These are phyloP conservation scores for Porphyrio hochstetteri DNA, from an alignment of 2,113 vertebrate species.

Conservation along the genomic window DNA sequence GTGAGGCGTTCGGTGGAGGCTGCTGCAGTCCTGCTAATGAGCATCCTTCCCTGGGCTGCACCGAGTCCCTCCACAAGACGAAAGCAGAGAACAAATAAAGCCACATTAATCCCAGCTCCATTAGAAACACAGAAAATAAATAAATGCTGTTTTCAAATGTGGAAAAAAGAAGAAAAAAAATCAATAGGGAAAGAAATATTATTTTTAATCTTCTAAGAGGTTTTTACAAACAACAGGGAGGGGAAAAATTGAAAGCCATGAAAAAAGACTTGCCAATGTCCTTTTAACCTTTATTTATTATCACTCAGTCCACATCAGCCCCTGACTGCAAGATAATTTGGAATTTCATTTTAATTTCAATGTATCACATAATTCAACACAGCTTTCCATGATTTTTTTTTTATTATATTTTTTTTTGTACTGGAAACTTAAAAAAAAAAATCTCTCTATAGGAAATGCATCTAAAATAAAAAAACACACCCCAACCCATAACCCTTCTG, in stretches of 20 bases:
- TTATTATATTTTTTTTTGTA: conserved; percentile 26
- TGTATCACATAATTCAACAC: conserved; percentile 76
- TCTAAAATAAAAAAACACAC: conserved; percentile 5
- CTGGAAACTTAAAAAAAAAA: conserved; percentile 76
- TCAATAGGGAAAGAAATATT: conserved; percentile 81
- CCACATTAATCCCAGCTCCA: conserved; percentile 63
- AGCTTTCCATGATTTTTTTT: conserved; percentile 56
- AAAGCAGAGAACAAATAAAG: conserved; percentile 62
- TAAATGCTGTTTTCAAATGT: conserved; percentile 76
- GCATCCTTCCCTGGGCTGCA: not conserved
- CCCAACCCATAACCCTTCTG: conserved; percentile 54
- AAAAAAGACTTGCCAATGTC: conserved; percentile 77
- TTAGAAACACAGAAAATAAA: conserved; percentile 78
- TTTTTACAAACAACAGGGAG: conserved; percentile 79
- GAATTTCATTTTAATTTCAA: conserved; percentile 83
- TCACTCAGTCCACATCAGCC: conserved; percentile 76
- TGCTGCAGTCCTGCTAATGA: not conserved
- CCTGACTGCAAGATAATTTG: conserved; percentile 78
- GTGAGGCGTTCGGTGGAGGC: not conserved
- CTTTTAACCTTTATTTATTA: conserved; percentile 82
- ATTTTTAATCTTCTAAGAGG: conserved; percentile 83
- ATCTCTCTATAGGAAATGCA: conserved; percentile 74
- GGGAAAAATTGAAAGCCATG: conserved; percentile 74
- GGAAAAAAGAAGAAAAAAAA: conserved; percentile 72
- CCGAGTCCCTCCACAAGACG: not conserved